A percentile compares a stretch with the other conserved stretches of the same genome.
Evolutionary conservation across 2,888 invertebrate species (phyloP).

Genomic region (Cinara cedri): DNA sequence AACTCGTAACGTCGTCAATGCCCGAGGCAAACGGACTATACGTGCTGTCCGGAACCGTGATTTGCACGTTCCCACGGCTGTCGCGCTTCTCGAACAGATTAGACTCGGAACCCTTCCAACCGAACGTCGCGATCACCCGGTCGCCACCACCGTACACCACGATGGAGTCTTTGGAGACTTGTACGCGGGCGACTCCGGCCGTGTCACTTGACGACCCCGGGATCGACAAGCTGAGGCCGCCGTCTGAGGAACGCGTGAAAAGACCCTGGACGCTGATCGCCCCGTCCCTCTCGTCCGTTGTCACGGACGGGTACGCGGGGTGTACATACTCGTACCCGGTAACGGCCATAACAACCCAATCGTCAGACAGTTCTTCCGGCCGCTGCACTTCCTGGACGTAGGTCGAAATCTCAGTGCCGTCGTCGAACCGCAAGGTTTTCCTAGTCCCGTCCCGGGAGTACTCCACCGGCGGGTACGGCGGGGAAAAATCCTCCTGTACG

Average conservation of each 20-base stretch:
- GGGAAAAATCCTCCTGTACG: no score
- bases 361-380: neutral
- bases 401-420: conserved; percentile 9
- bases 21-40: no score
- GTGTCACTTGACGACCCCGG: no score
- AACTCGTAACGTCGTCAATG: neutral
- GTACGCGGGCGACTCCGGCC: neutral
- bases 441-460: neutral
- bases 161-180: neutral
- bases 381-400: neutral
- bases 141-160: neutral
- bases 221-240: neutral
- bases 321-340: neutral
- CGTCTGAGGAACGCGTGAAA: neutral
- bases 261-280: neutral
- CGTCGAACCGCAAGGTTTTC: neutral
- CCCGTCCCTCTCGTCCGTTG: neutral
- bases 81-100: conserved; percentile 7
- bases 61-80: neutral
- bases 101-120: neutral
- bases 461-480: neutral
- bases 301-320: neutral
- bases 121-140: neutral
- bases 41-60: no score
- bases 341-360: neutral